Evolutionary conservation across 2,797 vertebrate genomes (phyloP).

Genomic region (Hippocampus kuda): DNA sequence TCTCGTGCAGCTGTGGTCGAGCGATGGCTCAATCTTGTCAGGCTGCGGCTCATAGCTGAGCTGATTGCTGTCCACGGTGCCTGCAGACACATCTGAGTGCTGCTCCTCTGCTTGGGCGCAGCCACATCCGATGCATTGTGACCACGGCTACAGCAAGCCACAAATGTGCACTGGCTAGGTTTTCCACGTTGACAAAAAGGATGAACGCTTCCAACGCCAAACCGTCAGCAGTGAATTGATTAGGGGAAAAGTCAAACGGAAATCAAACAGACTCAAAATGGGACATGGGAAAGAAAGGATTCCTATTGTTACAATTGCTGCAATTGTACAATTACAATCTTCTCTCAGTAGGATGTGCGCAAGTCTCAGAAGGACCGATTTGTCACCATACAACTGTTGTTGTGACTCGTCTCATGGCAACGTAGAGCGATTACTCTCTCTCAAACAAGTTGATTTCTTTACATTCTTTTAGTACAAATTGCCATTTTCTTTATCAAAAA

Average conservation of each 20-base stretch:
- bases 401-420: too few relatives aligned
- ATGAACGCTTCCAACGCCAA: not conserved
- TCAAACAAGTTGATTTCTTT: too few relatives aligned
- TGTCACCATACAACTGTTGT: not conserved
- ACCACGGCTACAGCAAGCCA: not conserved
- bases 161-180: not conserved
- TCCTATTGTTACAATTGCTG: not conserved
- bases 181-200: not conserved
- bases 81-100: constrained; percentile 20
- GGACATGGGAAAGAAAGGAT: not conserved
- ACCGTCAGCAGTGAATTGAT: not conserved
- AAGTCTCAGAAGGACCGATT: not conserved
- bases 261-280: not conserved
- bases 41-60: constrained; percentile 34
- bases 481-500: too few relatives aligned
- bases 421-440: too few relatives aligned
- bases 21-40: constrained; percentile 39
- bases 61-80: constrained; percentile 32
- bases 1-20: constrained; percentile 28
- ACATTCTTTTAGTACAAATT: too few relatives aligned
- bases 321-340: not conserved
- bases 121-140: not conserved
- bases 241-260: too few relatives aligned
- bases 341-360: not conserved
- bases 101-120: constrained; percentile 5